Conservation (phyloP, 2,888 invertebrate genomes). For the Ectropis crepuscularia region DNA sequence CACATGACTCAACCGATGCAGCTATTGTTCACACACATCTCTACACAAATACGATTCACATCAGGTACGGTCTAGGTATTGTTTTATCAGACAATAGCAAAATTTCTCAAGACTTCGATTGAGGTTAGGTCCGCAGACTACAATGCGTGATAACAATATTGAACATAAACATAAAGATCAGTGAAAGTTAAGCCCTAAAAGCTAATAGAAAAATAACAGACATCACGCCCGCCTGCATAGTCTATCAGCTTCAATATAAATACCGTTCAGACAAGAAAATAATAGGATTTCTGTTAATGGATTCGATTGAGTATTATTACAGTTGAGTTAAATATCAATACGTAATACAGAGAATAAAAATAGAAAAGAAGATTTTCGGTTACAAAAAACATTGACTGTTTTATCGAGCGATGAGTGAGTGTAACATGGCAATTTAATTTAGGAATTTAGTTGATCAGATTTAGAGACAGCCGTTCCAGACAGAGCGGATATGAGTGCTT, state of each 20-base stretch:
- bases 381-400: not conserved
- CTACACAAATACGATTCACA: slow-evolving; percentile 24
- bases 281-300: not conserved
- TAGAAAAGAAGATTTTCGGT: not conserved
- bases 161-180: slow-evolving; percentile 31
- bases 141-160: slow-evolving; percentile 42
- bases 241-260: not conserved
- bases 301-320: not conserved
- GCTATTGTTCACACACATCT: slow-evolving; percentile 40
- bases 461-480: slow-evolving; percentile 50
- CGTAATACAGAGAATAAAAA: not conserved
- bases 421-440: slow-evolving; percentile 13
- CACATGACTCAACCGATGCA: slow-evolving; percentile 47
- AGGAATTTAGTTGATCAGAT: slow-evolving; percentile 24
- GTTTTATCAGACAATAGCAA: slow-evolving; percentile 42
- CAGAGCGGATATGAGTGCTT: slow-evolving; percentile 80
- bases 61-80: slow-evolving; percentile 36
- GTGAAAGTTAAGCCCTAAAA: slow-evolving; percentile 33
- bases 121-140: slow-evolving; percentile 42
- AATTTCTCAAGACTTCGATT: slow-evolving; percentile 40
- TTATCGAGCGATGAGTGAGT: not conserved
- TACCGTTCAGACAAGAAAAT: not conserved
- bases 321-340: not conserved
- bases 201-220: not conserved
- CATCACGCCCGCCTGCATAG: not conserved